Percentiles rank a stretch among this genome's conserved stretches.
phyloP scores from a whole-genome alignment of 2,888 invertebrate species.

The Drosophila mimetica region DNA sequence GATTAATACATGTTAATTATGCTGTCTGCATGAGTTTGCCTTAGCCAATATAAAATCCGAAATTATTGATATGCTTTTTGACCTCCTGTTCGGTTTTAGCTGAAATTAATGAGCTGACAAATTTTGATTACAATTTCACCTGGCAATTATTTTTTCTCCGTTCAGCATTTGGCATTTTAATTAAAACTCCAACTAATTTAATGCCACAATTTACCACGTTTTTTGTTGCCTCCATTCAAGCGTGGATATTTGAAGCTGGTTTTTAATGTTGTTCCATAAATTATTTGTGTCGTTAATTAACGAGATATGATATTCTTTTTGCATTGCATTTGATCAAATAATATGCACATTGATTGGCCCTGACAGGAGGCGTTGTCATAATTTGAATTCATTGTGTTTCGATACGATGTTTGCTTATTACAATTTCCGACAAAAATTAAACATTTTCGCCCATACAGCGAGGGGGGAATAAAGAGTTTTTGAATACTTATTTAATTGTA shows the following conservation, averaged over 20 bases:
- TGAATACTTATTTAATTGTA: neutral
- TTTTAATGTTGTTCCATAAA: constrained; percentile 31
- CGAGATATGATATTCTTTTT: constrained; percentile 17
- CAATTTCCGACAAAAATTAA: constrained; percentile 3
- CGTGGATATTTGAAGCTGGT: constrained; percentile 4
- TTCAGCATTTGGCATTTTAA: constrained; percentile 32
- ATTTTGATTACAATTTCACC: constrained; percentile 4
- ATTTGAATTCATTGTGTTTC: constrained; percentile 16
- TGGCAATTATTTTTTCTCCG: neutral
- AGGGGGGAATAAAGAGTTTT: neutral
- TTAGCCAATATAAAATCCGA: neutral
- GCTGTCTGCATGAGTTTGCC: neutral
- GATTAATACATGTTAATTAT: neutral
- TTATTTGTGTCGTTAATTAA: constrained; percentile 45
- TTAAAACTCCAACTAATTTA: constrained; percentile 30
- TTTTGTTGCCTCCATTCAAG: constrained; percentile 10
- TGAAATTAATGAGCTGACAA: constrained; percentile 19
- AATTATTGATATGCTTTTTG: neutral
- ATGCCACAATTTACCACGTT: constrained; percentile 9
- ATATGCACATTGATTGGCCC: constrained; percentile 10
- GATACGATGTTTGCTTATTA: constrained; percentile 12
- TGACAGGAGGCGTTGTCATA: constrained; percentile 14
- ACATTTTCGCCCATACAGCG: neutral
- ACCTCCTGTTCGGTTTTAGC: neutral
- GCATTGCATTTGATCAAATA: constrained; percentile 22